phyloP scores from a whole-genome alignment of 2,888 invertebrate species.

The Callinectes sapidus region DNA sequence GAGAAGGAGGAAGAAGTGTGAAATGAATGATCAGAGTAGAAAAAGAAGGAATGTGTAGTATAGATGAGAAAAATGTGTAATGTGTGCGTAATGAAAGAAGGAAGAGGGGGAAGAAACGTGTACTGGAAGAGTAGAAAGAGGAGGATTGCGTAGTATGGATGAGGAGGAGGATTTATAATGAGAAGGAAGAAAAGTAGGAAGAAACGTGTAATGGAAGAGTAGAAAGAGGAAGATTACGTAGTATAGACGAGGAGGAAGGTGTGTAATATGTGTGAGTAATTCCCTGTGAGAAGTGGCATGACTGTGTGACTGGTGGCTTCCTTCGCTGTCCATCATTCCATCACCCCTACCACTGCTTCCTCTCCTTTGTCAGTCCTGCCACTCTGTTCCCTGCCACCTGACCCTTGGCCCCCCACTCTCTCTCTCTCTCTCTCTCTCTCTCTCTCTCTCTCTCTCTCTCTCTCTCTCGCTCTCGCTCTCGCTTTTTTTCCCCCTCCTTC shows the following conservation, averaged over 20 bases:
- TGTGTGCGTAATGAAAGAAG: background rate
- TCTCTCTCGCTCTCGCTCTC: slow-evolving; percentile 38
- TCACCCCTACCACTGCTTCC: slow-evolving; percentile 35
- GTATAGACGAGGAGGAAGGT: background rate
- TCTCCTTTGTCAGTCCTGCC: slow-evolving; percentile 13
- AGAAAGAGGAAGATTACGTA: background rate
- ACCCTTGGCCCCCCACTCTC: slow-evolving; percentile 15
- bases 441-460: slow-evolving; percentile 29
- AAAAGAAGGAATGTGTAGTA: too few species aligned
- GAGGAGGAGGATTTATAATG: background rate
- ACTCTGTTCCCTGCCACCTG: slow-evolving; percentile 38
- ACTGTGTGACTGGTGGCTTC: slow-evolving; percentile 2
- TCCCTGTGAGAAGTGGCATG: too few species aligned
- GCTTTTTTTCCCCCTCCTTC: background rate
- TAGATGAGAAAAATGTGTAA: too few species aligned
- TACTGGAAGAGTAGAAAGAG: too few species aligned
- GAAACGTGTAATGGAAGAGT: too few species aligned
- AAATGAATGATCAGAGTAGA: too few species aligned
- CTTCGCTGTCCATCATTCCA: slow-evolving; percentile 14
- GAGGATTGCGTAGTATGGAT: background rate
- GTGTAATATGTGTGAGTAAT: background rate
- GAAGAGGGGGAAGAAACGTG: too few species aligned
- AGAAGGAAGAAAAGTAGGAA: too few species aligned
- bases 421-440: slow-evolving; percentile 40
- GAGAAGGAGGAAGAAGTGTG: too few species aligned